Percentiles rank a stretch among this genome's conserved stretches.
Conservation (phyloP, 1,140 invertebrate genomes). For the Procambarus clarkii region DNA sequence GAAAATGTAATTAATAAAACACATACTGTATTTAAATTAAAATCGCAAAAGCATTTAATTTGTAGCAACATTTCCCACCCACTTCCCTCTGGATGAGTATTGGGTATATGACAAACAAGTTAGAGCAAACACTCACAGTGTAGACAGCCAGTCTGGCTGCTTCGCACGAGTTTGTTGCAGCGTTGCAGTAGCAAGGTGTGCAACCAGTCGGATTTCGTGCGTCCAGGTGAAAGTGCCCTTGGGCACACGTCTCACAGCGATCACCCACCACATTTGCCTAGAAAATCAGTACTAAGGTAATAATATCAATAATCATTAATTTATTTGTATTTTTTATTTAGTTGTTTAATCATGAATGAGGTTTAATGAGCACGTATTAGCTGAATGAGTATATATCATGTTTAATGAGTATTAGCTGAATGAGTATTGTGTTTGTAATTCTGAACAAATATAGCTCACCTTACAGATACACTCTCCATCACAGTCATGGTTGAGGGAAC, state of each 20-base stretch:
- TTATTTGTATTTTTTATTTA: not conserved
- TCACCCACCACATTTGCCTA: conserved; percentile 84
- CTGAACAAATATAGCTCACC: conserved; percentile 75
- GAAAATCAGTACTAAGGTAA: conserved; percentile 1
- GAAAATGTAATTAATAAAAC: no score
- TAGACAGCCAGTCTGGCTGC: conserved; percentile 79
- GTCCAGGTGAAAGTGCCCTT: conserved; percentile 89
- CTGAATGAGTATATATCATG: no score
- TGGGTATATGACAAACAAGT: no score
- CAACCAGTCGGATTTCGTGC: conserved; percentile 88
- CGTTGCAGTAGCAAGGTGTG: conserved; percentile 93
- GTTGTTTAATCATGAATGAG: no score
- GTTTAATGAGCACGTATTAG: no score
- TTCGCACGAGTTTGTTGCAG: conserved; percentile 85
- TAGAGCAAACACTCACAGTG: conserved; percentile 76
- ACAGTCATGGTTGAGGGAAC: conserved; percentile 85
- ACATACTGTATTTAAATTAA: no score
- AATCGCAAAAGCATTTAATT: no score
- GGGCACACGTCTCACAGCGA: conserved; percentile 84
- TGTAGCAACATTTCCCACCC: no score
- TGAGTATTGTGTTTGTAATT: no score
- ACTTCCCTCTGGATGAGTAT: no score
- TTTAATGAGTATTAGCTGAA: no score
- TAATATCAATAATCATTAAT: not conserved
- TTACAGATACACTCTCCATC: conserved; percentile 91